These are phyloP conservation scores for Serrognathus titanus DNA, from an alignment of 2,888 invertebrate species.

Conservation along the genomic window DNA sequence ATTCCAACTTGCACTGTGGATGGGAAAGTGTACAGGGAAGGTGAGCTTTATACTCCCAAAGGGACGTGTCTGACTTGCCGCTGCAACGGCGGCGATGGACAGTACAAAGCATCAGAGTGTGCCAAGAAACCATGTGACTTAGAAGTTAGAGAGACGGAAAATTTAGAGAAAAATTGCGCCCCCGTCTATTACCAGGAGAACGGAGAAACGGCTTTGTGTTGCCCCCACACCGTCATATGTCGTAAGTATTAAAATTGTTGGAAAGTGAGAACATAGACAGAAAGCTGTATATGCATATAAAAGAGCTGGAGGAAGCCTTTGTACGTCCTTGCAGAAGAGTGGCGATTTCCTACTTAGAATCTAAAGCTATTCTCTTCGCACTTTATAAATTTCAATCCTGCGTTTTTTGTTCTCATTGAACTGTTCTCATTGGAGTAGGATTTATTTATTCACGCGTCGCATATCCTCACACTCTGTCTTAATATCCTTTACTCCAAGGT, in stretches of 20 bases:
- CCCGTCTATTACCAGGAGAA: constrained; percentile 15
- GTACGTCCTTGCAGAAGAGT: no score
- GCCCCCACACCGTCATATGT: constrained; percentile 20
- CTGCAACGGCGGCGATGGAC: constrained; percentile 26
- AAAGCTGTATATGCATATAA: no score
- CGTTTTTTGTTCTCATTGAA: no score
- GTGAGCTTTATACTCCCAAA: constrained; percentile 21
- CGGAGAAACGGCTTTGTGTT: constrained; percentile 14
- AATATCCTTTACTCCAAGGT: no score
- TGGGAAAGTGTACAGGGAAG: constrained; percentile 22
- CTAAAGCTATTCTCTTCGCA: no score
- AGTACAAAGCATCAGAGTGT: constrained; percentile 22
- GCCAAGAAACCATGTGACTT: constrained; percentile 20
- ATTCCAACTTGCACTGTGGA: constrained; percentile 18
- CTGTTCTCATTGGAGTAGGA: no score
- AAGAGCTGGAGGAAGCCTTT: no score
- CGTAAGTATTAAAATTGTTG: constrained; percentile 16
- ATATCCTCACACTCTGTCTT: no score
- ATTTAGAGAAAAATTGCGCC: constrained; percentile 23
- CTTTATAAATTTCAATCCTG: no score
- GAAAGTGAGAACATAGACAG: no score
- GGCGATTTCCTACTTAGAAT: no score
- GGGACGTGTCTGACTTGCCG: constrained; percentile 23
- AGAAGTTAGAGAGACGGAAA: constrained; percentile 17
- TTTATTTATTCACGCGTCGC: no score